Percentiles rank a stretch among this genome's conserved stretches.
Evolutionary conservation across 2,113 vertebrate genomes (phyloP).

Genomic region (Etheostoma spectabile): DNA sequence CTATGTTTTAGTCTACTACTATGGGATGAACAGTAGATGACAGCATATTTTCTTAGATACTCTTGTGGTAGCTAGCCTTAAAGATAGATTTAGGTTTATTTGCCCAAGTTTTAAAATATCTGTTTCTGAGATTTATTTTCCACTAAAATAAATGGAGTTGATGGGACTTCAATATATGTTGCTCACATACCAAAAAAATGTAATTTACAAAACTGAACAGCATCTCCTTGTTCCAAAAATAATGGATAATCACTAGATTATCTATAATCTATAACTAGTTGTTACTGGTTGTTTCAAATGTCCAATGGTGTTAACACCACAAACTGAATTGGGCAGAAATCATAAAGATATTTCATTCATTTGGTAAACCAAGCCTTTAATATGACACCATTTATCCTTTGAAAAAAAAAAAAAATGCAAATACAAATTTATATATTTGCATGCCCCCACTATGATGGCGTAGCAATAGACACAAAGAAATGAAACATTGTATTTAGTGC

Average conservation of each 20-base stretch:
- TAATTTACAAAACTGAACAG: background rate
- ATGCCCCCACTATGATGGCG: background rate
- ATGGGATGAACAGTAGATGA: background rate
- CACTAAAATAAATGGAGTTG: too few species aligned
- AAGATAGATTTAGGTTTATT: background rate
- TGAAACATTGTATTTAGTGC: background rate
- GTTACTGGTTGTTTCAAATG: background rate
- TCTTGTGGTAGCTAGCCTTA: background rate
- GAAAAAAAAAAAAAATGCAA: background rate
- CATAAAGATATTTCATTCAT: background rate
- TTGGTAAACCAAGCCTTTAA: background rate
- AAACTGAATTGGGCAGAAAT: background rate
- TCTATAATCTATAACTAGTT: background rate
- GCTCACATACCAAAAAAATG: background rate
- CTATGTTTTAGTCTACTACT: background rate
- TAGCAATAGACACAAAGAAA: constrained; percentile 9
- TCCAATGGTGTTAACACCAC: background rate
- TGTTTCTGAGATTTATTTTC: background rate
- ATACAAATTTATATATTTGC: background rate
- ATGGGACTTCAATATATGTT: background rate
- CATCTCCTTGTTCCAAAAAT: background rate
- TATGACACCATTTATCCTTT: background rate
- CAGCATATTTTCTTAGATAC: too few species aligned
- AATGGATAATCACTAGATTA: background rate
- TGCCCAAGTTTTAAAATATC: background rate